Evolutionary conservation across 2,888 invertebrate species (phyloP), one percentile per base, ranked within the genome.

Genomic region (Agriopis leucophaearia): DNA sequence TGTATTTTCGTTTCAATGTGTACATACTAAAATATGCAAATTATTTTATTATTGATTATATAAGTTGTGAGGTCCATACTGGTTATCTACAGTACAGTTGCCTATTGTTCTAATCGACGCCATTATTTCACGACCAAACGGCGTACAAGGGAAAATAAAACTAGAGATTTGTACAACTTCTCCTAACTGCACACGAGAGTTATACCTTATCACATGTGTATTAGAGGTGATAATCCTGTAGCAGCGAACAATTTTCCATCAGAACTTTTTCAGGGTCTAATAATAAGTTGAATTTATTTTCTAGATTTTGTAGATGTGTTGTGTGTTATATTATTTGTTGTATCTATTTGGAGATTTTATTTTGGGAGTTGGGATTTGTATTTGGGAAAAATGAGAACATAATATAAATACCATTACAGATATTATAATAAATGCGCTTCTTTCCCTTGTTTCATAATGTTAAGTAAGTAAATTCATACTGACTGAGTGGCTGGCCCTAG

Each of bases 101-200:
- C 4, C 51, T 59, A 51, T 69, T 69, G 68, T 69, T 64, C 56
- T 69, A 69, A 69, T 69, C 64, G 64, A 16, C 45, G 48, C 60
- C 45, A 64, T 64, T 64, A 64, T 64, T 69, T 61, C 64, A 56
- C 68, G 51, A 64, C 50, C 68, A 51, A 64, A 60, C 68, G 59
- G 64, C 60, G 59, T 50, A 64, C 56, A 13, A 58, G 57, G 54
- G 60, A 60, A 64, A 69, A 69, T 69, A 69, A 68, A 69, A 69
- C 68, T 64, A 69, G 60, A 69, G 60, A 64, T 69, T 60, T 64
- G 51, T 51, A 64, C 68, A 18, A 54, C 57, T 16, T 45, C 38
- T 18, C 44, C 5, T 7, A 40, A 35, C 61, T 16, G 4, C 44
- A 27, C n/a, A 15, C 18, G 18, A 38, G 10, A 62, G 47, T 52